Base-by-base conservation (phyloP, 2,888 invertebrate genomes). In the Lasioglossum lativentre region DNA sequence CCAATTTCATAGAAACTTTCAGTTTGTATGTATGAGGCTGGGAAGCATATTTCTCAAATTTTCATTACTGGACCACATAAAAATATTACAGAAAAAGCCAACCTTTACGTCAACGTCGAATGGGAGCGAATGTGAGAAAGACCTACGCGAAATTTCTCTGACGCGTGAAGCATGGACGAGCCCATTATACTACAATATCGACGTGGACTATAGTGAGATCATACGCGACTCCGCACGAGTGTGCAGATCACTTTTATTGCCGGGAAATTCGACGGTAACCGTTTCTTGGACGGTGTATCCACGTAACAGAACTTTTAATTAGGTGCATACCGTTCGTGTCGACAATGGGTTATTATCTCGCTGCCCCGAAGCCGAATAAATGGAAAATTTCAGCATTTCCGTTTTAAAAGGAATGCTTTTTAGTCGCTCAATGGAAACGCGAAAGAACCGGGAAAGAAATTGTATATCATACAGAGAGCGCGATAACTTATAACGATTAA, bases 231-330 rank as follows among this genome's bases (percentile, higher is more conserved):
- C 16, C 6, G 63, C 63, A 16, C 63, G 1, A 30, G 30, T 16
- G 30, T 6, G 63, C 30, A 30, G 27, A 12, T 27, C 14, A 63
- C 16, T 63, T 63, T 30, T 30, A 16, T 16, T 63, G 30, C 59
- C 59, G 27, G 59, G 59, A 63, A 63, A 30, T 63, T 63, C 14
- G 59, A 30, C 59, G 27, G 30, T 63, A 16, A 30, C 63, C 63
- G 19, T 74, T 63, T 63, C 63, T 63, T 63, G 16, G 63, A 30
- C 63, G 52, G 27, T 75, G 47, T 56, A 40, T 74, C 72, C 38
- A 19, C 30, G 30, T 16, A 63, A 63, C 30, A 2, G 16, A 63
- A 63, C 63, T 63, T 63, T 63, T 63, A 63, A 63, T 63, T 63
- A 63, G 63, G 16, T 63, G 63, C 63, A 63, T 63, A 63, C 63